phyloP scores from a whole-genome alignment of 64 coral and sea anemone genomes.

The Catalaphyllia jardinei region DNA sequence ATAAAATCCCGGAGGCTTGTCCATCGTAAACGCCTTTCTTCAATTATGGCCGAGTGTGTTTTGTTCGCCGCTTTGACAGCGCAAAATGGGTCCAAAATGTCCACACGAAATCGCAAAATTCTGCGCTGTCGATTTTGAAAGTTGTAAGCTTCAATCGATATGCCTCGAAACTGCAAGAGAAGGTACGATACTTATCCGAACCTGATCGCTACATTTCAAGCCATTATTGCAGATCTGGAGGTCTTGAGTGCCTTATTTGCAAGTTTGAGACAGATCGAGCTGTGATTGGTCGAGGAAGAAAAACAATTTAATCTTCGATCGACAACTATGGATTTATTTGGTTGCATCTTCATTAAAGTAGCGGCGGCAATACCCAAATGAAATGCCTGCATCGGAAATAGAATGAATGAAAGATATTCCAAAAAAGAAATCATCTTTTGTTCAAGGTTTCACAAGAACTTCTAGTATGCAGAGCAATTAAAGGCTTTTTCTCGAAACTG shows the following conservation, averaged over 20 bases:
- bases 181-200: neutral
- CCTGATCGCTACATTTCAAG: neutral
- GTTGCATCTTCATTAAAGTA: neutral
- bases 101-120: neutral
- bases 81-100: neutral
- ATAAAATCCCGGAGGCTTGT: neutral
- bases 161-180: neutral
- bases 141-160: neutral
- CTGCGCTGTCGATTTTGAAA: neutral
- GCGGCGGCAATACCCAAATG: neutral
- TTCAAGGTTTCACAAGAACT: neutral
- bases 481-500: neutral
- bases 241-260: neutral
- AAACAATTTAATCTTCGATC: neutral
- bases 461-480: neutral
- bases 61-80: neutral
- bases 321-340: neutral
- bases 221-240: slow-evolving; percentile 16
- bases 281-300: neutral
- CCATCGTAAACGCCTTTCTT: neutral
- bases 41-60: too few relatives aligned
- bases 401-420: neutral
- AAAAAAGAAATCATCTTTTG: neutral
- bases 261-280: neutral
- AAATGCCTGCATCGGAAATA: neutral